These are phyloP conservation scores for Malurus melanocephalus DNA, from an alignment of 2,113 vertebrate genomes.

Conservation along the genomic window DNA sequence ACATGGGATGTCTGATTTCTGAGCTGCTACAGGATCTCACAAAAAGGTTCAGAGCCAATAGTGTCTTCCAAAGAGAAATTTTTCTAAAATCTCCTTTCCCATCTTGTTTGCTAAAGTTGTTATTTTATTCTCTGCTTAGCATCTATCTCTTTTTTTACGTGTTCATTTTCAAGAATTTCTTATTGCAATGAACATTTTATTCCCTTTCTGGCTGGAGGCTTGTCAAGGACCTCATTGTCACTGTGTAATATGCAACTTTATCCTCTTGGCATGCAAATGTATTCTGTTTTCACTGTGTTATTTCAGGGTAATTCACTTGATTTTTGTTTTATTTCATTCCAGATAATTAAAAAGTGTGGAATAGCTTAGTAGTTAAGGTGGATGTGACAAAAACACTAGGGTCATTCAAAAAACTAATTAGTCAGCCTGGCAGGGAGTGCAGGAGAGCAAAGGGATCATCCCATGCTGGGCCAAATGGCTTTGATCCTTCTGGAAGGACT, in stretches of 20 bases:
- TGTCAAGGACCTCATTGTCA: not conserved
- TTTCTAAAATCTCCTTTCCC: not conserved
- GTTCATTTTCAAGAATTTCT: not conserved
- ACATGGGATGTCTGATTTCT: accelerated
- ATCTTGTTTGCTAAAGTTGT: not conserved
- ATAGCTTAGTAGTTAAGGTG: not conserved
- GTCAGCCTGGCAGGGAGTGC: not conserved
- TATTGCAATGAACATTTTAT: not conserved
- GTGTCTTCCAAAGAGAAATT: not conserved
- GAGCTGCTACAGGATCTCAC: not conserved
- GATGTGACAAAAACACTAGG: not conserved
- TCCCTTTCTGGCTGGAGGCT: not conserved
- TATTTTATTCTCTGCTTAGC: not conserved
- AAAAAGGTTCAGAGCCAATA: not conserved
- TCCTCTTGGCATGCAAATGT: not conserved
- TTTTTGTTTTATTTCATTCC: not conserved
- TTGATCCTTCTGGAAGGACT: not conserved
- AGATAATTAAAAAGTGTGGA: not conserved
- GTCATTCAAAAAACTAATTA: slow-evolving; percentile 9
- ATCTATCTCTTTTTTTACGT: not conserved
- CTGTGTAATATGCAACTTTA: not conserved
- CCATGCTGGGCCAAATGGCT: not conserved
- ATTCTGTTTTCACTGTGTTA: not conserved
- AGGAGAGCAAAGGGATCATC: accelerated
- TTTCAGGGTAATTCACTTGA: not conserved